Conservation (phyloP, 2,113 vertebrate genomes). For the Origma solitaria region DNA sequence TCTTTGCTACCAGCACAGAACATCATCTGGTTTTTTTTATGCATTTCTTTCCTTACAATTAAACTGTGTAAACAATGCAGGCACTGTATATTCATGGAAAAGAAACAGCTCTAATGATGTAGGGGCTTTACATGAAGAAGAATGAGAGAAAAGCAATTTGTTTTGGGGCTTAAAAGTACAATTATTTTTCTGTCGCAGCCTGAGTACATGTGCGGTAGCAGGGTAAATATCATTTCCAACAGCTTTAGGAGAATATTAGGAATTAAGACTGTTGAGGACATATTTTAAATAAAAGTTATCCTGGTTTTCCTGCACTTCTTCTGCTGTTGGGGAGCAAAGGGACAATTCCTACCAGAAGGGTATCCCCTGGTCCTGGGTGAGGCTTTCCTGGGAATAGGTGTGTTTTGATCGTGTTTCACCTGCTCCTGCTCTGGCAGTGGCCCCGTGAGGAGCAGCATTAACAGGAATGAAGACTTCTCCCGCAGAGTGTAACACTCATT, state of each 20-base stretch:
- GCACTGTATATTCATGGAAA: neutral
- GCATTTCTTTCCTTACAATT: slow-evolving; percentile 59
- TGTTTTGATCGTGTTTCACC: neutral
- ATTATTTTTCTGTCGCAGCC: neutral
- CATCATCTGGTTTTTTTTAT: slow-evolving; percentile 19
- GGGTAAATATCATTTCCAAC: neutral
- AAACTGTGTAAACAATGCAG: slow-evolving; percentile 62
- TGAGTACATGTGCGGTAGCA: neutral
- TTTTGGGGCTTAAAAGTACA: neutral
- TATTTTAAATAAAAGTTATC: neutral
- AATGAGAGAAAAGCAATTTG: neutral
- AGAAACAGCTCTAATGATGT: slow-evolving; percentile 30
- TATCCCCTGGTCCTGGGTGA: rapidly evolving
- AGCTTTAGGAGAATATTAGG: neutral
- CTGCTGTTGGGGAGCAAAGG: neutral
- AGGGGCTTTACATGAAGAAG: neutral
- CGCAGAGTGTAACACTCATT: rapidly evolving
- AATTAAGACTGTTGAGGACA: neutral
- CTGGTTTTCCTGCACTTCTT: neutral
- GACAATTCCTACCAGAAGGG: neutral
- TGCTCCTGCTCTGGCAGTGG: neutral
- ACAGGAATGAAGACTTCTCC: neutral
- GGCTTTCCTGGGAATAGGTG: neutral
- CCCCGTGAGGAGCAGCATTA: neutral
- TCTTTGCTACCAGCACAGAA: slow-evolving; percentile 49